These are phyloP conservation scores for Adrianichthys oophorus DNA, from an alignment of 2,797 vertebrate genomes.

Conservation along the genomic window DNA sequence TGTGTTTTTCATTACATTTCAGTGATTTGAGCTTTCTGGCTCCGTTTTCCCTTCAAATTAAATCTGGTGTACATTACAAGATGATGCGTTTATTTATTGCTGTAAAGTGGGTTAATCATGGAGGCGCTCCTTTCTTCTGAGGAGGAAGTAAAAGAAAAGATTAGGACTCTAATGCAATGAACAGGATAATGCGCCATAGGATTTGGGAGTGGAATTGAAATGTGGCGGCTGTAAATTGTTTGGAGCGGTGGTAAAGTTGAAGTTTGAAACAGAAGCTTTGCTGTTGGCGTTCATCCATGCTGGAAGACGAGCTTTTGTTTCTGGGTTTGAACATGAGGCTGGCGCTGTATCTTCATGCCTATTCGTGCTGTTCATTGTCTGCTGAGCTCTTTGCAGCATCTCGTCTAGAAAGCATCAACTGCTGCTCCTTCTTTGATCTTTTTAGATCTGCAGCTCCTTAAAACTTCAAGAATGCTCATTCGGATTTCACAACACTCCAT, in stretches of 20 bases:
- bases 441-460: conserved; percentile 41
- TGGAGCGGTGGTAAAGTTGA: conserved; percentile 76
- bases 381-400: conserved; percentile 59
- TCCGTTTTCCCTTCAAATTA: conserved; percentile 73
- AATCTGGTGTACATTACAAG: conserved; percentile 80
- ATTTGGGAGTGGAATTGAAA: conserved; percentile 82
- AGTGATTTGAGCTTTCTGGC: conserved; percentile 64
- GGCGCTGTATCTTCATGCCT: conserved; percentile 58
- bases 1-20: conserved; percentile 78
- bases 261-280: conserved; percentile 71
- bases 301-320: conserved; percentile 67
- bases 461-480: conserved; percentile 41
- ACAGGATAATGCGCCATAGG: conserved; percentile 84
- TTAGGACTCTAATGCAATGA: conserved; percentile 85
- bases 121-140: conserved; percentile 78
- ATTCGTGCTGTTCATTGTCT: conserved; percentile 51
- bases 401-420: conserved; percentile 43
- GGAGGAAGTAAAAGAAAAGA: conserved; percentile 78
- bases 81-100: conserved; percentile 81
- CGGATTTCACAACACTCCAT: conserved; percentile 63
- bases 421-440: conserved; percentile 70
- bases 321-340: conserved; percentile 60
- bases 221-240: conserved; percentile 81
- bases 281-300: conserved; percentile 71
- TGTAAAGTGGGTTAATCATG: conserved; percentile 85